Base-by-base conservation (phyloP, 2,797 vertebrate species). In the Lophius americanus region DNA sequence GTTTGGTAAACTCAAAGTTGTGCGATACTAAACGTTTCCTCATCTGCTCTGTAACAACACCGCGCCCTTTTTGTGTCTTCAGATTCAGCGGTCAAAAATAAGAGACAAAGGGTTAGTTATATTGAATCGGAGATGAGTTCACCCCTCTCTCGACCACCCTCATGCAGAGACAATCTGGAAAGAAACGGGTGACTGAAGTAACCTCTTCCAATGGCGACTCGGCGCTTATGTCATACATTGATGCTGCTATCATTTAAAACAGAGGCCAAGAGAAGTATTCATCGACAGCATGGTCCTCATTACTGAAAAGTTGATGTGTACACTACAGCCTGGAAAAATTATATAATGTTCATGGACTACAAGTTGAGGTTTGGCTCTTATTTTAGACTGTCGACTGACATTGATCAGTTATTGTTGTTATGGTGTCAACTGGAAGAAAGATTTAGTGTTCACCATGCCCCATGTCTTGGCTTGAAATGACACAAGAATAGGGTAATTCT, bases 81-180 rank as follows among this genome's bases (percentile, higher is more conserved):
- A 80, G 14, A 37, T 7, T 35, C 7, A 7, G 7, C 69, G 67
- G 63, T 12, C 50, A 10, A 41, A 75, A 83, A 62, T 49, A 8
- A 53, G 41, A 79, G 75, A 89, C 85, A 88, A 73, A 73, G 68
- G 39, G 65, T 56, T 48, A 73, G 80, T 86, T 58, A 82, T 63
- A 71, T 62, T 33, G 13, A 62, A 69, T 78, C 51, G 43, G 5
- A 60, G 67, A 71, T 78, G 60, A 69, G 68, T 64, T 75, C 54
- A 78, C 32, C 9, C 33, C 54, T 54, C 38, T 50, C 66, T 58
- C 37, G 65, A 66, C 61, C 68, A 67, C 48, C 60, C 68, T 57
- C 44, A 56, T 79, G 68, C 54, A 73, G 63, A 52, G 13, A 68
- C 58, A 70, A 57, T 73, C 50, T 79, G 64, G 67, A 66, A 64